phyloP scores from a whole-genome alignment of 92 coral and sea anemone species.

The Muricea muricata region DNA sequence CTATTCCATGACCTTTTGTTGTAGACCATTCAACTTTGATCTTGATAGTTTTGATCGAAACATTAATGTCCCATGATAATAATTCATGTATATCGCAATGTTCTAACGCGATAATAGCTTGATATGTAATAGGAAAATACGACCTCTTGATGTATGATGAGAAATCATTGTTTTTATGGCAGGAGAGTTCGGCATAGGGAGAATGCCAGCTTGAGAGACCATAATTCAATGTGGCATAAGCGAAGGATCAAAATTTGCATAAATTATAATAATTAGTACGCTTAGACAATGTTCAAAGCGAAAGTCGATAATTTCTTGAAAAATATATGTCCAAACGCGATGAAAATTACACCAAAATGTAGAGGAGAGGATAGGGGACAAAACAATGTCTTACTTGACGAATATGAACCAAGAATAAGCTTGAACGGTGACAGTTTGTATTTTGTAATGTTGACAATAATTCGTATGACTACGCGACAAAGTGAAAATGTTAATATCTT shows the following conservation, averaged over 20 bases:
- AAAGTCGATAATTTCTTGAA: too few relatives aligned
- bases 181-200: neutral
- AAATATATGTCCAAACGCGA: too few relatives aligned
- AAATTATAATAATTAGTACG: too few relatives aligned
- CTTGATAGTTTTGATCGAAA: neutral
- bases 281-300: too few relatives aligned
- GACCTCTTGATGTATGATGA: neutral
- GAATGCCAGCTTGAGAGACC: neutral
- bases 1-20: neutral
- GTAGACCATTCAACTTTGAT: neutral
- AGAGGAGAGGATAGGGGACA: too few relatives aligned
- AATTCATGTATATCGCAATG: neutral
- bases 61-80: neutral
- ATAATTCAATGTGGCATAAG: neutral
- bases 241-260: too few relatives aligned
- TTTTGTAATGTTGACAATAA: too few relatives aligned
- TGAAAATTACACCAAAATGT: too few relatives aligned
- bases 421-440: too few relatives aligned
- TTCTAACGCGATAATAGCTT: neutral
- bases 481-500: neutral
- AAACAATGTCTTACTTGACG: too few relatives aligned
- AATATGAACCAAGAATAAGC: too few relatives aligned
- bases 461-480: neutral
- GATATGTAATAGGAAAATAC: neutral
- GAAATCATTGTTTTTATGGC: neutral